phyloP scores from a whole-genome alignment of 2,113 vertebrate genomes.

The Myiagra hebetior region DNA sequence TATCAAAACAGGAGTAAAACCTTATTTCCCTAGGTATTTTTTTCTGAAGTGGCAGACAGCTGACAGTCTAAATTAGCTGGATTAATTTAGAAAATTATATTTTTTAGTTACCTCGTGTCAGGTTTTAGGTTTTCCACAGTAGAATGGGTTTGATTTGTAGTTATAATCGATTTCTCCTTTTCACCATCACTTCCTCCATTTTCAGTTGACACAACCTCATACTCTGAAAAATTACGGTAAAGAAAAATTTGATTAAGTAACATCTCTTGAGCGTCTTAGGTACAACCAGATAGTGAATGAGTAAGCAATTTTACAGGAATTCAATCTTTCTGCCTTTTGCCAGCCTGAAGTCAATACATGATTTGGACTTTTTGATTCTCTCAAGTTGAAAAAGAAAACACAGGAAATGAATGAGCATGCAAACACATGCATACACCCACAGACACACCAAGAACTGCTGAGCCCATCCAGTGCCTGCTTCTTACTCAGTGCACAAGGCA shows the following conservation, averaged over 20 bases:
- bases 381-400: not conserved
- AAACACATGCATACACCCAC: not conserved
- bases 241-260: not conserved
- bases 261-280: not conserved
- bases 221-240: conserved; percentile 78
- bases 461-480: not conserved
- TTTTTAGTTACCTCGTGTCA: conserved; percentile 84
- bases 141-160: conserved; percentile 94
- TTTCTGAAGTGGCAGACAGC: not conserved
- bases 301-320: not conserved
- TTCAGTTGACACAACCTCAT: conserved; percentile 87
- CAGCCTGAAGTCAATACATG: not conserved
- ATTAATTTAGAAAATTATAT: not conserved
- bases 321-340: not conserved
- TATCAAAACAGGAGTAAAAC: not conserved
- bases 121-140: conserved; percentile 95
- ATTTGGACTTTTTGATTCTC: not conserved
- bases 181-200: conserved; percentile 78
- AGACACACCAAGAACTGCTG: not conserved
- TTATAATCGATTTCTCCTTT: conserved; percentile 82
- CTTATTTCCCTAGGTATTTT: not conserved
- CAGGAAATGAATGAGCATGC: not conserved
- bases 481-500: not conserved
- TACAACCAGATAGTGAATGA: not conserved
- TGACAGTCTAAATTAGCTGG: not conserved